Conservation (phyloP, 2,113 vertebrate genomes). For the Limanda limanda region DNA sequence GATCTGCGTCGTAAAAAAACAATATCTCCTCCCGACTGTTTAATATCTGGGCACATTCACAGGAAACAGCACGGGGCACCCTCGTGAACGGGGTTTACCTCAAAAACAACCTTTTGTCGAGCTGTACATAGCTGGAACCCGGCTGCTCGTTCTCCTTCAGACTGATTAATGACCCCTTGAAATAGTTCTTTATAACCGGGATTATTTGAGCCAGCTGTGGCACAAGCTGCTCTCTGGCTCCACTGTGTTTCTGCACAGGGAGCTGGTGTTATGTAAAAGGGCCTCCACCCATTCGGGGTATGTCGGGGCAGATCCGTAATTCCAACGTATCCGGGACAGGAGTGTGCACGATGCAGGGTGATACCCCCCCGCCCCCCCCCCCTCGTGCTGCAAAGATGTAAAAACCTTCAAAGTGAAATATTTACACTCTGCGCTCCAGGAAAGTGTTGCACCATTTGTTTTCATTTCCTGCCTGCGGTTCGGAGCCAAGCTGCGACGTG, state of each 20-base stretch:
- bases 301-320: constrained; percentile 45
- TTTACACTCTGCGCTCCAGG: constrained; percentile 25
- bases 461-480: constrained; percentile 40
- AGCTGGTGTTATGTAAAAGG: constrained; percentile 61
- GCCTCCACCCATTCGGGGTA: constrained; percentile 57
- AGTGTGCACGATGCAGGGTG: constrained; percentile 28
- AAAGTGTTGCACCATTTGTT: constrained; percentile 29
- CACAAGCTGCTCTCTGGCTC: constrained; percentile 23
- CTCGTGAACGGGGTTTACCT: constrained; percentile 3
- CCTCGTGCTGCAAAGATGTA: constrained; percentile 35
- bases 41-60: constrained; percentile 18
- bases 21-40: constrained; percentile 15
- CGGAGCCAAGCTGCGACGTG: neutral
- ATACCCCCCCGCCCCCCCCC: neutral
- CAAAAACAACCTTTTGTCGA: constrained; percentile 32
- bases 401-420: constrained; percentile 58
- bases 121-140: constrained; percentile 8
- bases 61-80: neutral
- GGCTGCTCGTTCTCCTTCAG: constrained; percentile 25
- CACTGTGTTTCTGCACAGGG: constrained; percentile 30
- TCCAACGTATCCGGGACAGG: constrained; percentile 45
- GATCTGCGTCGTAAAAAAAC: constrained; percentile 14
- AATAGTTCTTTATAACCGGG: constrained; percentile 19
- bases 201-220: constrained; percentile 56
- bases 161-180: constrained; percentile 44